These are phyloP conservation scores for Stegodyphus dumicola DNA, from an alignment of 1,140 invertebrate species.

Conservation along the genomic window DNA sequence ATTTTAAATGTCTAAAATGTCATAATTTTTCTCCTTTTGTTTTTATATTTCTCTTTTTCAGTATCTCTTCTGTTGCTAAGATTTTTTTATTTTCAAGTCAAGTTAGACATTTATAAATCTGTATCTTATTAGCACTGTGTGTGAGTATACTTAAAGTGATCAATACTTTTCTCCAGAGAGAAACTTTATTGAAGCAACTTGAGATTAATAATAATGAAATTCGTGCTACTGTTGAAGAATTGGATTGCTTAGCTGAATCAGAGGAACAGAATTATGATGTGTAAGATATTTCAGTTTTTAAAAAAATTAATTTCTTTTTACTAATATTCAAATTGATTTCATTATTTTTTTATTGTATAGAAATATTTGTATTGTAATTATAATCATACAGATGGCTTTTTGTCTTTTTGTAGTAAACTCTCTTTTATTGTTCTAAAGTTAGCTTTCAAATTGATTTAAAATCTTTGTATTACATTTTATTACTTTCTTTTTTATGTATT, in stretches of 20 bases:
- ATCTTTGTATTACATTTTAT: no score
- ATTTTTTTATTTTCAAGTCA: background rate
- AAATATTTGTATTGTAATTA: no score
- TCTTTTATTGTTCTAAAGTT: no score
- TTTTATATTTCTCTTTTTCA: background rate
- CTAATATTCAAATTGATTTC: no score
- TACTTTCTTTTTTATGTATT: no score
- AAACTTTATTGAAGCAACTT: slow-evolving; percentile 86
- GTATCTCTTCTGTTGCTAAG: slow-evolving; percentile 6
- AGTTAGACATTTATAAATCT: slow-evolving; percentile 16
- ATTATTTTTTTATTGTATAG: no score
- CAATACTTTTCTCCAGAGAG: slow-evolving; percentile 70
- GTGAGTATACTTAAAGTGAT: background rate
- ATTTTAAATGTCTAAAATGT: no score
- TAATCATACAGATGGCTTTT: no score
- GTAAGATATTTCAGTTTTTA: slow-evolving; percentile 67
- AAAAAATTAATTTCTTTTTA: no score
- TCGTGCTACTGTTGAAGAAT: slow-evolving; percentile 82
- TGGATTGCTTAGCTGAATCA: slow-evolving; percentile 84
- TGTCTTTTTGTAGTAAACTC: no score
- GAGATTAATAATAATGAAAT: slow-evolving; percentile 89
- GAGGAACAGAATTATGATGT: slow-evolving; percentile 91
- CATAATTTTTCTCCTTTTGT: no score
- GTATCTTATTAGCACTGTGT: slow-evolving; percentile 15
- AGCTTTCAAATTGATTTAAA: no score